Evolutionary conservation across 2,888 invertebrate species (phyloP), one percentile per base, ranked within the genome.

Genomic region (Cephus rjabovi): DNA sequence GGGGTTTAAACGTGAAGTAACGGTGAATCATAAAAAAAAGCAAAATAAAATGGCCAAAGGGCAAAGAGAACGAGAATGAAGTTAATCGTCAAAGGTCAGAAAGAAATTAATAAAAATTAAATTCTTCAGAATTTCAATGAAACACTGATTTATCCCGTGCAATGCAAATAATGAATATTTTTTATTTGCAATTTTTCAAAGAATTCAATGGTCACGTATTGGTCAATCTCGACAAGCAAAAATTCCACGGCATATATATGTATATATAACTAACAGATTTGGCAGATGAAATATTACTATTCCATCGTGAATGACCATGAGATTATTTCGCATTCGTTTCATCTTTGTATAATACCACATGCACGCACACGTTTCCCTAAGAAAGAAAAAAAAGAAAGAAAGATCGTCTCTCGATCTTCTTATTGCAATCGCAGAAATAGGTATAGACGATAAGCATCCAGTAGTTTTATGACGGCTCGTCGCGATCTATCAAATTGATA

Each of bases 101-200:
- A 75, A 79, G 73, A 80, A 81, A 80, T 83, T 80, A 83, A 83
- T 75, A 79, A 75, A 81, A 80, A 81, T 81, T 80, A 83, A 83
- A 81, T 81, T 83, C 77, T 83, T 81, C 81, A 79, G 81, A 81
- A 83, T 81, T 77, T 80, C 77, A 80, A 80, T 78, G 79, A 80
- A 79, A 79, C 78, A 76, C 70, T 40, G 15, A 12, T 1, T 40
- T 40, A 73, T 73, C n/a, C 12, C 34, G 69, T 75, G 69, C 30
- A 69, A 35, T 75, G n/a, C 35, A 68, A 12, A 34, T 69, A 34
- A 34, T 12, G 2, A 34, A 23, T 40, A 6, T 30, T n/a, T 31
- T 73, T 76, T 76, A n/a, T 15, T 30, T 76, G 15, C 40, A 69
- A 75, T 30, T 56, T 31, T n/a, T 40, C 68, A 68, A 30, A 33